Evolutionary conservation across 2,888 invertebrate species (phyloP).

Genomic region (Diachrysia chrysitis): DNA sequence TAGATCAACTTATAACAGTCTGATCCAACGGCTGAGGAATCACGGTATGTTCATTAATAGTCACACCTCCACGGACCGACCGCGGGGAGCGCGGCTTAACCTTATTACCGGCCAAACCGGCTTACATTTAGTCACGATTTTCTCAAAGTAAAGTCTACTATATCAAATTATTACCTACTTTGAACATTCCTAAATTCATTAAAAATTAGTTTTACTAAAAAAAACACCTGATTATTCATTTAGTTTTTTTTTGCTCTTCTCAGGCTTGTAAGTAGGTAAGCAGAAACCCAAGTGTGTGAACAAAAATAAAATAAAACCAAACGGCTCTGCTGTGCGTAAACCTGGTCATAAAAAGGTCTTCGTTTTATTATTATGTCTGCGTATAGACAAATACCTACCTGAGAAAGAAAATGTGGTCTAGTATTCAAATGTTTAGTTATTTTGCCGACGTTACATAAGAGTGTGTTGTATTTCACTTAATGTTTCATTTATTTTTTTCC

Average conservation of each 20-base stretch:
- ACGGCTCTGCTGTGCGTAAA: background rate
- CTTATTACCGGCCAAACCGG: no score
- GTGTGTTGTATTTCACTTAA: background rate
- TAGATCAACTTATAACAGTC: no score
- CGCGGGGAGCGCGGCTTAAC: no score
- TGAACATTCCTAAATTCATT: no score
- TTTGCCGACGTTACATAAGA: background rate
- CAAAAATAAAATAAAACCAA: constrained; percentile 6
- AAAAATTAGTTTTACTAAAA: no score
- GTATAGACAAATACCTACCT: constrained; percentile 1
- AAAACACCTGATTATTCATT: background rate
- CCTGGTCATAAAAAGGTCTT: constrained; percentile 2
- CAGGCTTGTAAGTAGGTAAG: background rate
- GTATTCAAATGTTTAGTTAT: background rate
- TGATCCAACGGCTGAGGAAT: no score
- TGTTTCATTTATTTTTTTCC: background rate
- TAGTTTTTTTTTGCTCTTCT: no score
- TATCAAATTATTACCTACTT: no score
- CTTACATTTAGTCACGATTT: no score
- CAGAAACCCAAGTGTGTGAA: background rate
- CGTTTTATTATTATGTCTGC: constrained; percentile 3
- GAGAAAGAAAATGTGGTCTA: background rate
- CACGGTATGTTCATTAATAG: no score
- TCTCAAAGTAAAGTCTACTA: no score
- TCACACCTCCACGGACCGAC: no score